A percentile compares a stretch with the other conserved stretches of the same genome.
phyloP scores from a whole-genome alignment of 2,888 invertebrate species.

The Pseudococcus jackbeardsleyi region DNA sequence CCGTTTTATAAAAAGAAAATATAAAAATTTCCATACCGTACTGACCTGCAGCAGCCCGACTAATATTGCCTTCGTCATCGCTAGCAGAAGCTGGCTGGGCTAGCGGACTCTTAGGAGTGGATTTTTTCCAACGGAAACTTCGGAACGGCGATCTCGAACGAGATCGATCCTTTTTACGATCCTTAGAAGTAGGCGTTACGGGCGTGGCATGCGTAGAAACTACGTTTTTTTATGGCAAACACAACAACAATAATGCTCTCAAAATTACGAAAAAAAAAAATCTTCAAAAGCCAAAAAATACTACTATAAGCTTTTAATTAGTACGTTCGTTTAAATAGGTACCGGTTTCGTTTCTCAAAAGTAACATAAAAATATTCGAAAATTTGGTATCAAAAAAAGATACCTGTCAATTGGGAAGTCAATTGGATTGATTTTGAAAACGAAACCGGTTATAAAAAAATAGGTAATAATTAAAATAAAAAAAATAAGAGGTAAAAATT shows the following conservation, averaged over 20 bases:
- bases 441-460: background rate
- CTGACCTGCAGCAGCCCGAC: conserved; percentile 68
- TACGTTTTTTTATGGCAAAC: conserved; percentile 39
- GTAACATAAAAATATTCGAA: too few species aligned
- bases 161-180: conserved; percentile 80
- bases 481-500: background rate
- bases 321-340: background rate
- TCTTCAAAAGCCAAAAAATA: conserved; percentile 6
- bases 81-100: conserved; percentile 80
- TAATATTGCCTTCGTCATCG: conserved; percentile 83
- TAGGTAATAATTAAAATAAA: background rate
- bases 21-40: conserved; percentile 26
- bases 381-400: too few species aligned
- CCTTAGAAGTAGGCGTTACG: conserved; percentile 64
- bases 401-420: too few species aligned
- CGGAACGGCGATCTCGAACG: conserved; percentile 95
- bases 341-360: background rate
- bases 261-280: conserved; percentile 36
- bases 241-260: conserved; percentile 37
- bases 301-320: background rate
- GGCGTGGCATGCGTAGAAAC: conserved; percentile 58
- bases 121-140: conserved; percentile 92
- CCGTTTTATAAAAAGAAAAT: conserved; percentile 45
- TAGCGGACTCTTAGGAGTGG: conserved; percentile 69
- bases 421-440: background rate